Conservation (phyloP, 2,888 invertebrate genomes). For the Cheiracanthium punctorium region DNA sequence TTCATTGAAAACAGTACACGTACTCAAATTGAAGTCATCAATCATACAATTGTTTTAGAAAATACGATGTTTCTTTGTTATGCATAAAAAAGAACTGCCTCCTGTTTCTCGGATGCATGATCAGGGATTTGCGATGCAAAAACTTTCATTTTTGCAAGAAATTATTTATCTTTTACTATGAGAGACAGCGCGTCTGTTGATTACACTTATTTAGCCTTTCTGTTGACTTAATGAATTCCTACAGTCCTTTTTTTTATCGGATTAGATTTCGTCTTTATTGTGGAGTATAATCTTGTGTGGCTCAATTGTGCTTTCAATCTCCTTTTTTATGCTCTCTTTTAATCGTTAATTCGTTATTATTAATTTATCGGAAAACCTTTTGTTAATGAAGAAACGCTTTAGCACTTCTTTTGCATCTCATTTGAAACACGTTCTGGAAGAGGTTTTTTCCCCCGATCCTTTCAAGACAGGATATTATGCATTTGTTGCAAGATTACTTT, state of each 20-base stretch:
- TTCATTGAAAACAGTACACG: slow-evolving; percentile 1
- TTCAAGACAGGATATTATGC: no score
- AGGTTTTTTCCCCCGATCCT: no score
- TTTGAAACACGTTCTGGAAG: neutral
- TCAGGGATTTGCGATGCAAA: neutral
- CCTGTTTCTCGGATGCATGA: neutral
- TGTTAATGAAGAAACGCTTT: neutral
- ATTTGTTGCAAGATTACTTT: no score
- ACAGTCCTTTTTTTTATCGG: neutral
- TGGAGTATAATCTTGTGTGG: neutral
- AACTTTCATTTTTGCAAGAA: neutral
- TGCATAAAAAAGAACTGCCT: neutral
- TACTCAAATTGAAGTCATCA: neutral
- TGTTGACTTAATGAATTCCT: slow-evolving; percentile 25
- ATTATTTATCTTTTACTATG: slow-evolving; percentile 16
- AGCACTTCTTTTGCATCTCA: neutral
- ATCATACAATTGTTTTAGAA: slow-evolving; percentile 18
- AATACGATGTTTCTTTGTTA: neutral
- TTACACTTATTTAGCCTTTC: slow-evolving; percentile 18
- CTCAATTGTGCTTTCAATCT: neutral
- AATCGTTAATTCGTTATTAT: slow-evolving; percentile 7
- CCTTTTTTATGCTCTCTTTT: slow-evolving; percentile 5
- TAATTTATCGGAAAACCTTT: slow-evolving; percentile 9
- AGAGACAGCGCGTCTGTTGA: slow-evolving; percentile 25
- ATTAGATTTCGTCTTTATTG: neutral